These are phyloP conservation scores for Metallyticus violacea DNA, from an alignment of 2,888 invertebrate species.

Conservation along the genomic window DNA sequence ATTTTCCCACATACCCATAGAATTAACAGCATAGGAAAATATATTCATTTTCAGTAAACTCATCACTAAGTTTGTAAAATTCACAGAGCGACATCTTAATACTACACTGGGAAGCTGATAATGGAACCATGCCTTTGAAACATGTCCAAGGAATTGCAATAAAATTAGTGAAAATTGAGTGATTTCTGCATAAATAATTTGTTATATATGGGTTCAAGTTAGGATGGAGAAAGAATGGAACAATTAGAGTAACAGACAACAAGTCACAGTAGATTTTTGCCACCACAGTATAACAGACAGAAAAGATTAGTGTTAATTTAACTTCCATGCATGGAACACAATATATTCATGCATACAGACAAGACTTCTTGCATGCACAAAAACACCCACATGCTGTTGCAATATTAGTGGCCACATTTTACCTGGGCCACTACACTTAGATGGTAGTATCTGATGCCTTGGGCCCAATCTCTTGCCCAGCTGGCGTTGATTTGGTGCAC, in stretches of 20 bases:
- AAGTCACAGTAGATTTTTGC: not conserved
- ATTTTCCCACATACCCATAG: too few species aligned
- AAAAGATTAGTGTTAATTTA: not conserved
- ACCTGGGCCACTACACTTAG: constrained; percentile 51
- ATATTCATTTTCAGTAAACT: too few species aligned
- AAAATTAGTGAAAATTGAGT: too few species aligned
- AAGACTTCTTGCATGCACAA: not conserved
- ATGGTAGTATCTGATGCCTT: constrained; percentile 51
- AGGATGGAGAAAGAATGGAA: not conserved
- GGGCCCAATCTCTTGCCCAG: constrained; percentile 54
- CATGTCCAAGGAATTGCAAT: too few species aligned
- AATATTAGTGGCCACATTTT: constrained; percentile 33
- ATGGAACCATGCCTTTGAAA: too few species aligned
- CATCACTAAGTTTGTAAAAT: too few species aligned
- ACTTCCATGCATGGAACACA: not conserved
- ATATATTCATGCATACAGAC: not conserved
- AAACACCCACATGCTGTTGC: not conserved
- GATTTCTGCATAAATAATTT: too few species aligned
- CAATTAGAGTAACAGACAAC: not conserved
- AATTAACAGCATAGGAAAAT: too few species aligned
- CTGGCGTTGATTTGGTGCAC: constrained; percentile 37
- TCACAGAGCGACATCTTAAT: too few species aligned
- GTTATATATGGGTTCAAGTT: not conserved
- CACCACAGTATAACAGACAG: not conserved
- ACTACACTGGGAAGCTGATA: too few species aligned